Percentiles rank a stretch among this genome's conserved stretches.
These are phyloP conservation scores for human (Homo sapiens) DNA, from an alignment of 2,113 vertebrate genomes.

Conservation along the genomic window DNA sequence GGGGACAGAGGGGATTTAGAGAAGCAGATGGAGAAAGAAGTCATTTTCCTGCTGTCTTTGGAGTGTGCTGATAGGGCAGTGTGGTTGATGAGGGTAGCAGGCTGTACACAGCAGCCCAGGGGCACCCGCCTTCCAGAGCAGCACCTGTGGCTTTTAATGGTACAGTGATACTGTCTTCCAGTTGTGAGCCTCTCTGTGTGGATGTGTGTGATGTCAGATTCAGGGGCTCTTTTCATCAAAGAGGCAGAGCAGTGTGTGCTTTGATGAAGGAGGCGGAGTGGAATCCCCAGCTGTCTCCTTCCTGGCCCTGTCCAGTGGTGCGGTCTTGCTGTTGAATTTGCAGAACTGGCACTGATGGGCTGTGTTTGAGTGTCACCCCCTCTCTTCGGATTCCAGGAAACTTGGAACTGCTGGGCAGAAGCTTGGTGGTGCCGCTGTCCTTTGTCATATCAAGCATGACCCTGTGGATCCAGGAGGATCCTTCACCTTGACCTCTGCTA, in stretches of 20 bases:
- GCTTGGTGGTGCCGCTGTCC: conserved; percentile 95
- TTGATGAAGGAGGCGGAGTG: neutral
- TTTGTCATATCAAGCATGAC: conserved; percentile 98
- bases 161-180: neutral
- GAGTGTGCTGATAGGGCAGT: neutral
- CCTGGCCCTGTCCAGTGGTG: neutral
- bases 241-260: neutral
- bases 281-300: rapidly evolving
- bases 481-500: conserved; percentile 96
- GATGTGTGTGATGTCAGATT: neutral
- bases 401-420: conserved; percentile 98
- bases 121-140: neutral
- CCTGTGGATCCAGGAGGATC: conserved; percentile 94
- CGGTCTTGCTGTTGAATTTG: conserved; percentile 32
- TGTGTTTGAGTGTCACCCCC: neutral
- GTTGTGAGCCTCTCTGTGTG: rapidly evolving
- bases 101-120: neutral
- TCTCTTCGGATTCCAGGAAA: conserved; percentile 87
- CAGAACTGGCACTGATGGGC: rapidly evolving
- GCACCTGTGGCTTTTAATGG: neutral
- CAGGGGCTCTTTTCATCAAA: neutral
- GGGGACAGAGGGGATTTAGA: neutral
- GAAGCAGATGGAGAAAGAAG: neutral
- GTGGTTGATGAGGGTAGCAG: neutral
- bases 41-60: too few species aligned